Evolutionary conservation across 2,888 invertebrate genomes (phyloP).

Genomic region (Halocaridina rubra): DNA sequence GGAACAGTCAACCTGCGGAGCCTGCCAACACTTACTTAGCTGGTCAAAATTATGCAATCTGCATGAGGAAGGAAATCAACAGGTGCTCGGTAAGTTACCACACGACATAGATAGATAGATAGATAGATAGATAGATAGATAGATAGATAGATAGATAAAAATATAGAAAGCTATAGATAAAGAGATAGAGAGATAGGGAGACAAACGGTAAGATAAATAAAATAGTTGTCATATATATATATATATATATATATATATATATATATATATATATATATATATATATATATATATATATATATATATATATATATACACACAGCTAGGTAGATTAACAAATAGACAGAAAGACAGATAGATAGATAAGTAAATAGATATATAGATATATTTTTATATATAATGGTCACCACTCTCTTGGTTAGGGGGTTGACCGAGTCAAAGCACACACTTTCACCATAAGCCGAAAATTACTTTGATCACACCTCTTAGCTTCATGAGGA

Average conservation of each 20-base stretch:
- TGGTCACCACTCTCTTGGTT: too few relatives aligned
- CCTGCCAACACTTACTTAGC: background rate
- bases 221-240: background rate
- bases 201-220: background rate
- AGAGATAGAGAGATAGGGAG: background rate
- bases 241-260: background rate
- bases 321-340: background rate
- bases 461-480: too few relatives aligned
- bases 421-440: too few relatives aligned
- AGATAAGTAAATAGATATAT: background rate
- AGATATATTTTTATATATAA: background rate
- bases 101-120: too few relatives aligned
- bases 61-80: constrained; percentile 29
- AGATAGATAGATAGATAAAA: background rate
- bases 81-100: constrained; percentile 34
- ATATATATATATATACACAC: background rate
- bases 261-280: background rate
- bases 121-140: background rate
- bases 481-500: too few relatives aligned
- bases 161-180: background rate
- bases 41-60: constrained; percentile 39
- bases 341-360: background rate
- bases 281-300: background rate
- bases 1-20: constrained; percentile 20
- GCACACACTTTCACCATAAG: too few relatives aligned